phyloP scores from a whole-genome alignment of 1,140 invertebrate genomes.

The Bombus huntii region DNA sequence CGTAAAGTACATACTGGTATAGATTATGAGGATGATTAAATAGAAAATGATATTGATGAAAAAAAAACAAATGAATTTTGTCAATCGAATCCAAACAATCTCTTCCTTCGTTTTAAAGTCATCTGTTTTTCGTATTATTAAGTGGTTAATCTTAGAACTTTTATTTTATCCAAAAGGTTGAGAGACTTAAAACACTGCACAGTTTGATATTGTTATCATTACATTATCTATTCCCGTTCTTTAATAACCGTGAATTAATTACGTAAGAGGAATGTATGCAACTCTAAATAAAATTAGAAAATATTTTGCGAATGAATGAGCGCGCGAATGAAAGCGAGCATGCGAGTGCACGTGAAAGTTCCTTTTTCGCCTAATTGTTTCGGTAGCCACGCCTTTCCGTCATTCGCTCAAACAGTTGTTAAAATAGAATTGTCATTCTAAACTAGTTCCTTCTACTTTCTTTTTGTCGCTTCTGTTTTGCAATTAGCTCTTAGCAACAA shows the following conservation, averaged over 20 bases:
- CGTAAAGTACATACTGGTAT: constrained; percentile 77
- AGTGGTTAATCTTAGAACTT: constrained; percentile 11
- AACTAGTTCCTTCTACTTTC: constrained; percentile 62
- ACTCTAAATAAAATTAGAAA: neutral
- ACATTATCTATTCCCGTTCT: neutral
- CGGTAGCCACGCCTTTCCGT: constrained; percentile 6
- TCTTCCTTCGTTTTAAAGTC: constrained; percentile 55
- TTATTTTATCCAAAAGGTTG: constrained; percentile 36
- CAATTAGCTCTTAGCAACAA: constrained; percentile 24
- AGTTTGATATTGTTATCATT: neutral
- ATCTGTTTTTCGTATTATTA: constrained; percentile 31
- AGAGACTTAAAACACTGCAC: constrained; percentile 71
- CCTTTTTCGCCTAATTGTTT: constrained; percentile 23
- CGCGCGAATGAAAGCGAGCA: constrained; percentile 52
- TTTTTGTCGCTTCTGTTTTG: constrained; percentile 69
- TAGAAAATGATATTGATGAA: constrained; percentile 76
- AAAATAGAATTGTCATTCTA: constrained; percentile 3
- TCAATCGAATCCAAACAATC: constrained; percentile 69
- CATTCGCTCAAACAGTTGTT: constrained; percentile 16
- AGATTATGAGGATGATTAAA: constrained; percentile 79
- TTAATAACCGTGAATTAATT: constrained; percentile 5
- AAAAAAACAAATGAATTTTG: constrained; percentile 53
- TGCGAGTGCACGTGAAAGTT: constrained; percentile 48
- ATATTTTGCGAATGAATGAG: constrained; percentile 1
- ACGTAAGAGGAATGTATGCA: neutral